Conservation (phyloP, 2,113 vertebrate genomes). For the Centropristis striata region DNA sequence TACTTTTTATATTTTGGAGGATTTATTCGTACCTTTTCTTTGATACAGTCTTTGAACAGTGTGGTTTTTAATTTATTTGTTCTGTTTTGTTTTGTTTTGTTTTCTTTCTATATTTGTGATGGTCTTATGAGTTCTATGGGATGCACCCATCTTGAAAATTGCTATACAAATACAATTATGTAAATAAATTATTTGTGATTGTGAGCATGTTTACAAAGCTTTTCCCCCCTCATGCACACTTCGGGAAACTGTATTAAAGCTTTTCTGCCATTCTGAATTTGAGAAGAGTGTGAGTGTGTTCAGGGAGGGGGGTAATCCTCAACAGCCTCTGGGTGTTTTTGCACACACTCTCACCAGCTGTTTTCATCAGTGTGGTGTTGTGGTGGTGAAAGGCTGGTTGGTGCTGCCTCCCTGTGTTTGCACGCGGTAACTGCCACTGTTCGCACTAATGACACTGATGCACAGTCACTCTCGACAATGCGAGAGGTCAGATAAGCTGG, state of each 20-base stretch:
- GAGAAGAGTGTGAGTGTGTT: conserved; percentile 4
- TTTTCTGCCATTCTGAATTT: conserved; percentile 25
- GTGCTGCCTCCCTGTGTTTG: conserved; percentile 79
- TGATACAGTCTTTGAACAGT: too few relatives aligned
- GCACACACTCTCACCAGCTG: conserved; percentile 61
- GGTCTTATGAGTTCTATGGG: too few relatives aligned
- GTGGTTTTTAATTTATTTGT: too few relatives aligned
- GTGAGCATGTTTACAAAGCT: background rate
- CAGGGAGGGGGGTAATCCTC: conserved; percentile 42
- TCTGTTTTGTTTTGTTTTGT: too few relatives aligned
- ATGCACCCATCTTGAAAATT: too few relatives aligned
- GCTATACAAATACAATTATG: too few relatives aligned
- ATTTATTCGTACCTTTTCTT: too few relatives aligned
- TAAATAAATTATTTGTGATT: background rate
- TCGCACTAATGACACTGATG: background rate
- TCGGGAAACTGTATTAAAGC: conserved; percentile 1
- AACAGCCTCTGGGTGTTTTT: conserved; percentile 62
- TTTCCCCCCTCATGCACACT: background rate
- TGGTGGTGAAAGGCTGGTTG: conserved; percentile 53
- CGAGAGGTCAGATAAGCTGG: conserved; percentile 23
- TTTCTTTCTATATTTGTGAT: too few relatives aligned
- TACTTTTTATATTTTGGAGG: too few relatives aligned
- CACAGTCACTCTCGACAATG: conserved; percentile 20
- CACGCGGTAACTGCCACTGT: conserved; percentile 52
- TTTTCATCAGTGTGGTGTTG: conserved; percentile 55